phyloP scores from a whole-genome alignment of 2,888 invertebrate species.

The Napeogenes sylphis region DNA sequence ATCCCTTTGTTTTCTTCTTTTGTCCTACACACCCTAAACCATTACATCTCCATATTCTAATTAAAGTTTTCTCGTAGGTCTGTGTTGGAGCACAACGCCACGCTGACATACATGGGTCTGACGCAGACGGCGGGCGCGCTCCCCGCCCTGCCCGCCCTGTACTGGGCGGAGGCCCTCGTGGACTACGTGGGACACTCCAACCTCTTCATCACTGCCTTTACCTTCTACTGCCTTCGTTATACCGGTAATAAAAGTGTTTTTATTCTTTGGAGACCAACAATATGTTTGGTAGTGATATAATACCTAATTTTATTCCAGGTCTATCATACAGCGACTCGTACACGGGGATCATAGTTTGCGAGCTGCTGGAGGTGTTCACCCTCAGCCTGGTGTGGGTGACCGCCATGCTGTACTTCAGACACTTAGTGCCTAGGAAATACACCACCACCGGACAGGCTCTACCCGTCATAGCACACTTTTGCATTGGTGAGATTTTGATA shows the following conservation, averaged over 20 bases:
- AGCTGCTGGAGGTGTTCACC: slow-evolving; percentile 85
- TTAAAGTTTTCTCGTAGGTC: slow-evolving; percentile 67
- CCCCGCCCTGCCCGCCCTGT: slow-evolving; percentile 83
- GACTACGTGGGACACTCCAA: slow-evolving; percentile 91
- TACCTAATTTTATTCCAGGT: slow-evolving; percentile 2
- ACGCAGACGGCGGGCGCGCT: slow-evolving; percentile 82
- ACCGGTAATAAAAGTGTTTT: slow-evolving; percentile 65
- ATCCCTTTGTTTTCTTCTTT: too few species aligned
- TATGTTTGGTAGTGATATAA: too few species aligned
- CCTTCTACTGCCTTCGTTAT: slow-evolving; percentile 86
- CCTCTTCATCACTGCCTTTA: slow-evolving; percentile 88
- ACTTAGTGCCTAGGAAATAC: slow-evolving; percentile 85
- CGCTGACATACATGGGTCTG: slow-evolving; percentile 78
- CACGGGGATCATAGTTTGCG: slow-evolving; percentile 82
- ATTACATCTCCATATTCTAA: not conserved
- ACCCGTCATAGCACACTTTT: slow-evolving; percentile 88
- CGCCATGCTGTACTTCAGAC: slow-evolving; percentile 87
- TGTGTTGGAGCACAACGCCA: slow-evolving; percentile 75
- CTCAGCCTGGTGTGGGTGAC: slow-evolving; percentile 88
- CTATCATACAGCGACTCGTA: slow-evolving; percentile 66
- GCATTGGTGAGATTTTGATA: slow-evolving; percentile 61
- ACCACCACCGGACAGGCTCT: slow-evolving; percentile 88
- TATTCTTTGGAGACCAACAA: too few species aligned
- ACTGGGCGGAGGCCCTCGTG: slow-evolving; percentile 88
- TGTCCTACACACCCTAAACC: too few species aligned